Base-by-base conservation (phyloP, 2,888 invertebrate genomes). In the Mythimna lalbum region DNA sequence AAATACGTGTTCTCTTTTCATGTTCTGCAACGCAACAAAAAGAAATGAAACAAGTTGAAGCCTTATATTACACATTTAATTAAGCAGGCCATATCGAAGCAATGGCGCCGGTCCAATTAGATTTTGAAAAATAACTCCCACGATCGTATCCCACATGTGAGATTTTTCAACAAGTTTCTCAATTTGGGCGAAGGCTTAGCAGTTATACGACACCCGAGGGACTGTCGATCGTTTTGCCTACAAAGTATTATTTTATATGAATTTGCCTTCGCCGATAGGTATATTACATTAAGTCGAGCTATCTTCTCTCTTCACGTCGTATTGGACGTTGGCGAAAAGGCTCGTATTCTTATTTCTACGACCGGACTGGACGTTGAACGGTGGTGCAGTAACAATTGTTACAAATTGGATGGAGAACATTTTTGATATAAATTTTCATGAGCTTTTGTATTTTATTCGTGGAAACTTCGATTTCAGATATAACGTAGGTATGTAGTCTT, bases 91-190 rank as follows among this genome's bases (percentile, higher is more conserved):
- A 50, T 67, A 49, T 63, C 36, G 47, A 65, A 75, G 52, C 61
- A 61, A 72, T 62, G 76, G 69, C 31, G 59, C n/a, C 23, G 53
- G 69, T 77, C 70, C 80, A 82, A 84, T 84, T 78, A 80, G 66
- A 75, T 77, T 76, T 80, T 78, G 80, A 78, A 84, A 86, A 87
- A 88, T 87, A 87, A 86, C 87, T 86, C 87, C 82, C 85, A 80
- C 86, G 83, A 81, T 86, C 84, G 78, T 88, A 90, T 91, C 90
- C 90, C 83, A 84, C 86, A 91, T 86, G 92, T 90, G 90, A 92
- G 91, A 93, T 92, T 93, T 93, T 94, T 93, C 92, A 93, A 91
- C 92, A 92, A 93, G 91, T 93, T 93, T 92, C 92, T 91, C 91
- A 92, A 93, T 93, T 93, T 92, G 88, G 91, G 88, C 86, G 89